Conservation (phyloP, 2,888 invertebrate species). For the Aphidius colemani region DNA sequence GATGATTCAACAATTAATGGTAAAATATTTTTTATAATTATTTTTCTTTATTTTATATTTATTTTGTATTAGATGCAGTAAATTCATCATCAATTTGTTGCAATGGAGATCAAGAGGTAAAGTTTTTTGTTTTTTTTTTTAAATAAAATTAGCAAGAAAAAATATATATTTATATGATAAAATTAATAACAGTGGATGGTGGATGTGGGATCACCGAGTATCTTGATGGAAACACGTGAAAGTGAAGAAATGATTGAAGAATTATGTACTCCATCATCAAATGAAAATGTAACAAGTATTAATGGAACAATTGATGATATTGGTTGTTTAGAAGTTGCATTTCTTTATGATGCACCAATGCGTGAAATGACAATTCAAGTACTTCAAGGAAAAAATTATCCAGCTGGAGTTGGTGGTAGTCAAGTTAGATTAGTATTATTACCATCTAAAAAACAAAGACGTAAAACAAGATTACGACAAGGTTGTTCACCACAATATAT, state of each 20-base stretch:
- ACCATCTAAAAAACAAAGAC: conserved; percentile 91
- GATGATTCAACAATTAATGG: conserved; percentile 56
- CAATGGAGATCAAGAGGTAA: conserved; percentile 49
- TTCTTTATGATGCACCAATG: conserved; percentile 88
- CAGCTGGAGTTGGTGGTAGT: conserved; percentile 70
- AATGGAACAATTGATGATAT: conserved; percentile 50
- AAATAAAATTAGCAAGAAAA: neutral
- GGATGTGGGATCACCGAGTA: conserved; percentile 52
- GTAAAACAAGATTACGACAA: conserved; percentile 89
- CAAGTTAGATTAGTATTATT: conserved; percentile 86
- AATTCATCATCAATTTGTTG: conserved; percentile 44
- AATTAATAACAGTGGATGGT: conserved; percentile 50
- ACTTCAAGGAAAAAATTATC: conserved; percentile 85
- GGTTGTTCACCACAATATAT: conserved; percentile 91
- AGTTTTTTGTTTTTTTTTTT: neutral
- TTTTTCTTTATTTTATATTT: too few relatives aligned
- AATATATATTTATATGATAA: neutral
- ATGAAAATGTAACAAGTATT: conserved; percentile 52
- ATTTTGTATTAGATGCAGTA: conserved; percentile 42
- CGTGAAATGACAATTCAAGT: conserved; percentile 92
- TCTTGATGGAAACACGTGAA: conserved; percentile 49
- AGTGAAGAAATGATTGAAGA: conserved; percentile 46
- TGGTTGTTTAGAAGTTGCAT: conserved; percentile 82
- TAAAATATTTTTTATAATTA: conserved; percentile 26
- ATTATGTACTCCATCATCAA: conserved; percentile 57